phyloP scores from a whole-genome alignment of 92 coral and sea anemone genomes.

The Paramuricea clavata region DNA sequence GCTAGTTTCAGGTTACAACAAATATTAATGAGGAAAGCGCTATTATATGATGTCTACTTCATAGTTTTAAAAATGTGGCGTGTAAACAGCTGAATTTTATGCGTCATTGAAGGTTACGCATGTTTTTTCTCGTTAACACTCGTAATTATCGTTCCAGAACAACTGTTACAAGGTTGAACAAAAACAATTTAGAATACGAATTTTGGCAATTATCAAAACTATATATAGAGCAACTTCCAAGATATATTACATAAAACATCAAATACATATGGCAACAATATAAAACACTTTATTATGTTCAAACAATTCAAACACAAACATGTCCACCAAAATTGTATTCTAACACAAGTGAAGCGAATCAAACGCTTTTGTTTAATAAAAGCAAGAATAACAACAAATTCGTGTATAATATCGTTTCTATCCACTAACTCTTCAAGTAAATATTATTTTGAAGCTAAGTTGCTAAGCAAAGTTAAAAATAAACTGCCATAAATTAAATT shows the following conservation, averaged over 20 bases:
- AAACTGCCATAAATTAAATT: neutral
- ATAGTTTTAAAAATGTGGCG: too few species aligned
- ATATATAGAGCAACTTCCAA: neutral
- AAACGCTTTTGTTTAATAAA: neutral
- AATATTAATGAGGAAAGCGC: too few species aligned
- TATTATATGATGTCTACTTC: too few species aligned
- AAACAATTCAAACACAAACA: too few species aligned
- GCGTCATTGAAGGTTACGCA: neutral
- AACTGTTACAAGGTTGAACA: neutral
- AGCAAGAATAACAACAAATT: neutral
- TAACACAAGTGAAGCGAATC: neutral
- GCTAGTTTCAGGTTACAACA: too few species aligned
- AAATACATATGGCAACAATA: too few species aligned
- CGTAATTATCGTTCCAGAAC: neutral
- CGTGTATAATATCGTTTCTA: neutral
- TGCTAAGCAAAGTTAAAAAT: conserved; percentile 2
- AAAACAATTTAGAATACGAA: too few species aligned
- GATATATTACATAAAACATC: too few species aligned
- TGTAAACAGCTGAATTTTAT: too few species aligned
- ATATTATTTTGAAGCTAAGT: neutral
- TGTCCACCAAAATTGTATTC: neutral
- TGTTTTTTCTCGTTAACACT: too few species aligned
- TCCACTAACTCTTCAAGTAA: neutral
- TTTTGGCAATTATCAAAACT: neutral
- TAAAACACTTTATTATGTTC: too few species aligned